Base-by-base conservation (phyloP, 2,113 vertebrate species). In the Zapus hudsonius region DNA sequence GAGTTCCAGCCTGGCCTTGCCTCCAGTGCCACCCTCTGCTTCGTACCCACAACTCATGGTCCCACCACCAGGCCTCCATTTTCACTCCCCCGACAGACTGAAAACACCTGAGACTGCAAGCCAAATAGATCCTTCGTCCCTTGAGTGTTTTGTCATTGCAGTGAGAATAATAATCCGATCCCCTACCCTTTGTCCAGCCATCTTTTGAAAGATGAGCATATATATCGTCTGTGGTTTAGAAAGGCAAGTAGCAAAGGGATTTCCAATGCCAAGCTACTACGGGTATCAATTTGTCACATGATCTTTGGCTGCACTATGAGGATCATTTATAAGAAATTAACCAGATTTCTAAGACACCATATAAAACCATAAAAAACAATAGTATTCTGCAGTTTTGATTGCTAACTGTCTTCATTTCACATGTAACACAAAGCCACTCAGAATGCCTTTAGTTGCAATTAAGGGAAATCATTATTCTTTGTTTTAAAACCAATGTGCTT, bases 281-380 rank as follows among this genome's bases (percentile, higher is more conserved):
- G 23, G 40, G 78, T 25, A 66, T 59, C 59, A 7, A 40, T 44
- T 38, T 52, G 55, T 72, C 61, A 61, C 23, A 55, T 86, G 52
- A 11, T 44, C 52, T 70, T 67, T 88, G 69, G n/a, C 23, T 57
- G 36, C 74, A n/a, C 4, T 33, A 17, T 79, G 79, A 83, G 44
- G 44, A 91, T 80, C 64, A 55, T 22, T 44, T 85, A 44, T 15
- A 17, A 93, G 88, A 93, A 90, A 80, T 38, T 33, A 87, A 47
- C 29, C 72, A 76, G 79, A 72, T 92, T 95, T 75, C 72, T 44
- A 87, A 75, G 90, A 78, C 11, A 47, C 40, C 29, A 20, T 3
- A 9, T 47, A 44, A 87, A 73, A 63, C 29, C 47, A 47, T 2
- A n/a, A n/a, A 57, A 7, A 70, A 29, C n/a, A 42, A 5, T 3